A percentile compares a stretch with the other conserved stretches of the same genome.
Conservation (phyloP, 2,113 vertebrate genomes). For the Microtus pennsylvanicus region DNA sequence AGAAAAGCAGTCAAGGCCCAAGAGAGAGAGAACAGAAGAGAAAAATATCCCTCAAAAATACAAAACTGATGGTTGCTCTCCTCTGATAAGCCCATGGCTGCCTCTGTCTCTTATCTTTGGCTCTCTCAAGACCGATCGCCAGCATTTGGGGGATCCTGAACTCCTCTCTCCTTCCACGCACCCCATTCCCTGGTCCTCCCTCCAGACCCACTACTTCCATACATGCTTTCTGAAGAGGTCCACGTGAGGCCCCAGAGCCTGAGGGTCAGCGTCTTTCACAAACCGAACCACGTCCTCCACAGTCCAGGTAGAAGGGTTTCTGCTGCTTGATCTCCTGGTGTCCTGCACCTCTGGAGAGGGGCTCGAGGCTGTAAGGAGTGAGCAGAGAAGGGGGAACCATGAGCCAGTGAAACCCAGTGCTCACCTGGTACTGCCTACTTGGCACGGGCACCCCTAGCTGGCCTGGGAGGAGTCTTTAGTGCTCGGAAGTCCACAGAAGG, state of each 20-base stretch:
- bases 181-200: accelerated
- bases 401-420: neutral
- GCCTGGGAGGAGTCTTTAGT: too few relatives aligned
- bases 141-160: too few relatives aligned
- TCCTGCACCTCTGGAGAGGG: constrained; percentile 90
- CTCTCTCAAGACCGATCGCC: neutral
- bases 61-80: neutral
- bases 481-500: neutral
- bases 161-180: accelerated
- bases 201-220: constrained; percentile 74
- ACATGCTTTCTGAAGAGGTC: constrained; percentile 98
- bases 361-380: constrained; percentile 88
- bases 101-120: neutral
- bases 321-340: constrained; percentile 86
- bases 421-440: neutral
- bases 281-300: constrained; percentile 97
- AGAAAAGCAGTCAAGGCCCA: neutral
- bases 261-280: constrained; percentile 96
- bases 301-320: constrained; percentile 94
- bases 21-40: neutral
- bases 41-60: neutral
- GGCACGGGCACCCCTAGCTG: neutral
- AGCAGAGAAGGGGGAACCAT: neutral
- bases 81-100: neutral
- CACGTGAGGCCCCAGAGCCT: constrained; percentile 95